Base-by-base conservation (phyloP, 2,888 invertebrate species). In the Cremastinae sp. region DNA sequence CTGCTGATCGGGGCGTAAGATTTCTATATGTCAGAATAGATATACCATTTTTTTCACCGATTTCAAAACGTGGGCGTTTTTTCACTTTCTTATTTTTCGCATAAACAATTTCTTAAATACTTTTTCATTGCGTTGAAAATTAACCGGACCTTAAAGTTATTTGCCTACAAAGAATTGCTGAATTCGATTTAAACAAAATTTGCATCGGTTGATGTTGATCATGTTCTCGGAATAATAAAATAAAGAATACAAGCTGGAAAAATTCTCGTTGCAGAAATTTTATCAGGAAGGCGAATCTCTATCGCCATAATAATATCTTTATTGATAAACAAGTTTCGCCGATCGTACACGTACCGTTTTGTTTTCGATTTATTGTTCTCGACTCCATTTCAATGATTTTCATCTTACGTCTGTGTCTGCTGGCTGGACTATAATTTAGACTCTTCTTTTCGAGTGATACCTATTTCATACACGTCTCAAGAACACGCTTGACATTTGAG, bases 401-500 rank as follows among this genome's bases (percentile, higher is more conserved):
- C 20, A 22, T 16, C 16, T 8, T 49, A n/a, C 1, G 39, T 68
- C 58, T 39, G 28, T 22, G 41, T 12, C 35, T 8, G 41, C 35
- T 37, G 20, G 16, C 20, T 20, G 14, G 3, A 22, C n/a, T 20
- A 37, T 37, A 20, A 47, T 47, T 56, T 43, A 18, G 47, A 37
- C 12, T 14, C 47, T 39, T 16, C 22, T 37, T 10, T 12, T 20
- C 28, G 35, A 16, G 41, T 45, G 14, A 18, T 45, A 35, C 45
- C 22, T 43, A 16, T 43, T 43, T 65, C 41, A 41, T 18, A 43
- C 10, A 20, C 7, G 2, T 20, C 10, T 28, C 41, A 65, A 43
- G 2, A 53, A 20, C 28, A 22, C 16, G 53, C 53, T 43, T 65
- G 65, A 65, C 53, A 53, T 65, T 65, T 65, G 7, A 65, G n/a